Evolutionary conservation across 2,113 vertebrate genomes (phyloP), one percentile per base, ranked within the genome.

Genomic region (Odobenus rosmarus): DNA sequence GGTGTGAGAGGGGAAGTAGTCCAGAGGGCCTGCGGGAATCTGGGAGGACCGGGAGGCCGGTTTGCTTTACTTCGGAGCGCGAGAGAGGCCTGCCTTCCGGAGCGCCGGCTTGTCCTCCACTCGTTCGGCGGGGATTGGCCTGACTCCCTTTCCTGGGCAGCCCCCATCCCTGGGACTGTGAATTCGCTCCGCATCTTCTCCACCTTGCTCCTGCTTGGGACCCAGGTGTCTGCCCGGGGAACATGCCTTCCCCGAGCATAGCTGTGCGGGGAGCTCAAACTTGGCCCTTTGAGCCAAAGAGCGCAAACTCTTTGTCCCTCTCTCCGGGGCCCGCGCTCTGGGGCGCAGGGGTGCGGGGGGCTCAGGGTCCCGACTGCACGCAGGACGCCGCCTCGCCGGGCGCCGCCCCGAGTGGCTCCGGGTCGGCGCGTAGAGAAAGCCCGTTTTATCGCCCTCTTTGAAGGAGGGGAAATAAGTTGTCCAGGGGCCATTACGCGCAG

Each of bases 271-370:
- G 74, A 84, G 59, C 33, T 79, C 76, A 71, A 96, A 97, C 88
- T 95, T 97, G 85, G 39, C 21, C 21, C 77, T 46, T 74, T 7
- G 36, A 74, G 39, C 39, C 72, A 76, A 76, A 76, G 72, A 49
- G 42, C 42, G 24, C 72, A 76, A 97, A 97, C 92, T 97, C 97
- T 96, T 96, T 93, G 95, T 89, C 85, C 81, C 90, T 74, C 5
- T 64, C 26, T 7, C 9, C 1, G 36, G 36, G 21, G 67, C 21
- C 57, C 1, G 57, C 64, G 86, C 74, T 13, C 57, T 2, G 46
- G 24, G 36, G 64, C 49, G 39, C 46, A 6, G 33, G 83, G 64
- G 26, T 72, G 71, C 69, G 19, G n/a, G 39, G 39, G 42, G 7
- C 72, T 49, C 24, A 28, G 87, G 64, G 26, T 83, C 19, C 3